phyloP scores from a whole-genome alignment of 2,113 vertebrate species.

The Bubo scandiacus region DNA sequence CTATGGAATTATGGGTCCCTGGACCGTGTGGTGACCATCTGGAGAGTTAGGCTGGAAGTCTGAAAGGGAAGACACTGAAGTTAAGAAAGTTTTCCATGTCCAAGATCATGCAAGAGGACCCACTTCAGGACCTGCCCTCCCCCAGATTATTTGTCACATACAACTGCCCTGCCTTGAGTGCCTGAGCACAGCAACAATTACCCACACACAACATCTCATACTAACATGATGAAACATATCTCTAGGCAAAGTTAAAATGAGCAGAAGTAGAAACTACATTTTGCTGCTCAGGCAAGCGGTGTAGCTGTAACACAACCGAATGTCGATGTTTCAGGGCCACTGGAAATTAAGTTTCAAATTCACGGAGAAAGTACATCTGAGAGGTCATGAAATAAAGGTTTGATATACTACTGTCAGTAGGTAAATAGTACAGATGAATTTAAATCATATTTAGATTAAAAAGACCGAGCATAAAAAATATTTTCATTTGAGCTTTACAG shows the following conservation, averaged over 20 bases:
- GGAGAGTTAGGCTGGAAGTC: neutral
- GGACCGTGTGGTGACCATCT: neutral
- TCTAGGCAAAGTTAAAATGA: neutral
- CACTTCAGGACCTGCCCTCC: no score
- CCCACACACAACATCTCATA: no score
- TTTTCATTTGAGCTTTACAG: slow-evolving; percentile 65
- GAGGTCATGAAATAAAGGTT: slow-evolving; percentile 11
- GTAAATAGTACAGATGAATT: slow-evolving; percentile 9
- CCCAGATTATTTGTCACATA: neutral
- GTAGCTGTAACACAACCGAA: neutral
- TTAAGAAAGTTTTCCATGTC: neutral
- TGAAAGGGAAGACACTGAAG: neutral
- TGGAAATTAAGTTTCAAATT: neutral
- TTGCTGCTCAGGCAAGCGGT: neutral
- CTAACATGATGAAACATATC: neutral
- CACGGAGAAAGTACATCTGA: neutral
- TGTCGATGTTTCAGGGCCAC: rapidly evolving
- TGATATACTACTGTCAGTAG: neutral
- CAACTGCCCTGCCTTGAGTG: neutral
- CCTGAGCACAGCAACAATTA: neutral
- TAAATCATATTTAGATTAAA: slow-evolving; percentile 65
- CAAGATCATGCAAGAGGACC: neutral
- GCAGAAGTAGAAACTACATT: neutral
- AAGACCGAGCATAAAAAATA: slow-evolving; percentile 39
- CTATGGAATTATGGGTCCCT: neutral